Conservation (phyloP, 2,113 vertebrate species). For the Ornithorhynchus anatinus region DNA sequence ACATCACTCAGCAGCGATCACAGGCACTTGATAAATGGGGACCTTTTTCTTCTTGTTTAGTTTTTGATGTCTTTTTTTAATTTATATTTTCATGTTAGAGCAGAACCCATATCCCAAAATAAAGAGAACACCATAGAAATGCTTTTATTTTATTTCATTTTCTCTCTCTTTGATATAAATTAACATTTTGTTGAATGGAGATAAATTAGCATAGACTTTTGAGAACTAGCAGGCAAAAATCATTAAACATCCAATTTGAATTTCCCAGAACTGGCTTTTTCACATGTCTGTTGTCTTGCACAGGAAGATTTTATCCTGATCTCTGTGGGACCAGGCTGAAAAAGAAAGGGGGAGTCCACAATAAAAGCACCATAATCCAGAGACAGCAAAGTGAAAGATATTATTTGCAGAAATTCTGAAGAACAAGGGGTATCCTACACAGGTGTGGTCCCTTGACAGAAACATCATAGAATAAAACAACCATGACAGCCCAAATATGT, state of each 20-base stretch:
- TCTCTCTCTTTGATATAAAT: slow-evolving; percentile 34
- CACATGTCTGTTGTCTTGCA: not conserved
- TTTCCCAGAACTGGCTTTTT: not conserved
- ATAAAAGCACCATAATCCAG: not conserved
- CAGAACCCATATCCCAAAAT: slow-evolving; percentile 28
- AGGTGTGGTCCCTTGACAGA: no score
- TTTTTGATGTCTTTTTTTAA: slow-evolving; percentile 35
- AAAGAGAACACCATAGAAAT: slow-evolving; percentile 8
- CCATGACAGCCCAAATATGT: no score
- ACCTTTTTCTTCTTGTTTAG: slow-evolving; percentile 50
- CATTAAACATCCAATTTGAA: not conserved
- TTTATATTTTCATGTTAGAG: slow-evolving; percentile 22
- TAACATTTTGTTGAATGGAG: slow-evolving; percentile 16
- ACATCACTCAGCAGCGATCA: slow-evolving; percentile 68
- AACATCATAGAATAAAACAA: no score
- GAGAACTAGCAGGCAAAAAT: slow-evolving; percentile 24
- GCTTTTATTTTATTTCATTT: not conserved
- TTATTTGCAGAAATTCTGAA: not conserved
- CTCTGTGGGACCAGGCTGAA: not conserved
- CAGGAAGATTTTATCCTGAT: not conserved
- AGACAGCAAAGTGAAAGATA: not conserved
- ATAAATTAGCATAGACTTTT: slow-evolving; percentile 23
- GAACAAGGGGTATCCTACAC: not conserved
- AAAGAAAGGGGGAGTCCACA: not conserved
- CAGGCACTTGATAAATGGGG: slow-evolving; percentile 72